These are phyloP conservation scores for Felis catus DNA, from an alignment of 2,113 vertebrate genomes.

Conservation along the genomic window F.catus_Fca126_mat1.0 CM031427.1:32740001-32740500, in stretches of 20 bases:
- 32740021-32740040: neutral
- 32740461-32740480: neutral
- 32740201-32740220: neutral
- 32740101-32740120: neutral
- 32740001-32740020: neutral
- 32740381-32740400: accelerated
- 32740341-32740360: neutral
- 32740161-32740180: neutral
- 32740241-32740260: neutral
- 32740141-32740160: neutral
- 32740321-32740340: neutral
- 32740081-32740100: neutral
- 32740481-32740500: neutral
- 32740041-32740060: neutral
- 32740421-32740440: neutral
- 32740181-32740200: neutral
- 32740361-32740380: neutral
- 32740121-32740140: neutral
- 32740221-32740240: neutral
- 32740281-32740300: neutral
- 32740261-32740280: neutral
- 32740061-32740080: neutral
- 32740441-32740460: neutral
- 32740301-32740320: neutral
- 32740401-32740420: neutral